Conservation (phyloP, 2,113 vertebrate species). For the Dicentrarchus labrax region DNA sequence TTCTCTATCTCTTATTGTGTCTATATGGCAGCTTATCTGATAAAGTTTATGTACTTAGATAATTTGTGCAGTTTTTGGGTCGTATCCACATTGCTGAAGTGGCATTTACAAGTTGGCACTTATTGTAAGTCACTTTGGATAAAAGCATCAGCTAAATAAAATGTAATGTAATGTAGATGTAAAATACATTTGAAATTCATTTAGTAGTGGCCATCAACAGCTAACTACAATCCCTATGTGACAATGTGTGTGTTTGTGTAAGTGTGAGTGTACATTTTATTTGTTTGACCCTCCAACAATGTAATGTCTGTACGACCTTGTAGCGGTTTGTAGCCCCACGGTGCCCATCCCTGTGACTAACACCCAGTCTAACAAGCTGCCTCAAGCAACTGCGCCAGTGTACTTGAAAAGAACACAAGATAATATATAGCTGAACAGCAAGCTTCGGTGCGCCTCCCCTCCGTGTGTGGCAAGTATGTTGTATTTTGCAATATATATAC, state of each 20-base stretch:
- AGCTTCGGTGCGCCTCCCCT: slow-evolving; percentile 9
- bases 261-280: slow-evolving; percentile 30
- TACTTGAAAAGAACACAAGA: slow-evolving; percentile 37
- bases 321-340: slow-evolving; percentile 54
- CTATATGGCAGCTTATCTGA: too few species aligned
- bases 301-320: slow-evolving; percentile 62
- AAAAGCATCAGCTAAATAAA: too few species aligned
- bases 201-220: background rate
- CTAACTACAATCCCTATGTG: background rate
- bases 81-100: too few species aligned
- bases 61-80: too few species aligned
- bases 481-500: slow-evolving; percentile 3
- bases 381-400: slow-evolving; percentile 38
- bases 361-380: slow-evolving; percentile 54
- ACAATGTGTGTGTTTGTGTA: slow-evolving; percentile 18
- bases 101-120: too few species aligned
- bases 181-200: background rate
- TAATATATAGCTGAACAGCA: slow-evolving; percentile 5
- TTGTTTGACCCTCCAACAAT: slow-evolving; percentile 30
- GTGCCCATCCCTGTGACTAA: slow-evolving; percentile 64
- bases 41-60: too few species aligned
- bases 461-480: background rate
- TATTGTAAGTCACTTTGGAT: too few species aligned
- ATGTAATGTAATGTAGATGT: background rate
- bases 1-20: too few species aligned